A percentile compares a stretch with the other conserved stretches of the same genome.
Evolutionary conservation across 2,113 vertebrate genomes (phyloP).

Genomic region (Dinomys branickii): DNA sequence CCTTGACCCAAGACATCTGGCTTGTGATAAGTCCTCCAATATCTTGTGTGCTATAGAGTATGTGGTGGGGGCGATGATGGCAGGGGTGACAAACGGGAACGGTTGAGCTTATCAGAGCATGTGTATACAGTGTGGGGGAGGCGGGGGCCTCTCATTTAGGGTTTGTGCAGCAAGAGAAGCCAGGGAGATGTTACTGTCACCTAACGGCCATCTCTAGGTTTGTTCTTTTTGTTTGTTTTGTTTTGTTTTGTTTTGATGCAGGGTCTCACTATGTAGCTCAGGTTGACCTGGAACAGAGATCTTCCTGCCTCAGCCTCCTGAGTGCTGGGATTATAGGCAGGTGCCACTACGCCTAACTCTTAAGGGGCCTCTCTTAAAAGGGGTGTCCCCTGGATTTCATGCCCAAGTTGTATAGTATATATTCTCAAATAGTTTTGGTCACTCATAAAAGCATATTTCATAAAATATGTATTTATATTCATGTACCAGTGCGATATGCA

Average conservation of each 20-base stretch:
- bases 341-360: background rate
- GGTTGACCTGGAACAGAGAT: background rate
- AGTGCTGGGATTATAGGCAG: background rate
- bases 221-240: background rate
- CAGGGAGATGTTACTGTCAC: background rate
- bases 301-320: background rate
- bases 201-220: background rate
- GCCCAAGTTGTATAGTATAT: background rate
- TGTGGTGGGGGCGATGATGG: background rate
- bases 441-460: background rate
- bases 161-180: background rate
- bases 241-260: background rate
- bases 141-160: fast-evolving
- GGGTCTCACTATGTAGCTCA: background rate
- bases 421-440: background rate
- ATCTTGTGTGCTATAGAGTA: constrained; percentile 37
- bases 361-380: background rate
- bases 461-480: background rate
- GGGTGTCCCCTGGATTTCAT: background rate
- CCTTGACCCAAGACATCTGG: constrained; percentile 66
- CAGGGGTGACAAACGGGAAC: background rate
- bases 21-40: constrained; percentile 43
- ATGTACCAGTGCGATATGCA: background rate
- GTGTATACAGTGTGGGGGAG: background rate
- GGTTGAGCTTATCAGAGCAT: constrained; percentile 8